Evolutionary conservation across 1,140 invertebrate genomes (phyloP), one percentile per base, ranked within the genome.

Genomic region (Vanessa atalanta): DNA sequence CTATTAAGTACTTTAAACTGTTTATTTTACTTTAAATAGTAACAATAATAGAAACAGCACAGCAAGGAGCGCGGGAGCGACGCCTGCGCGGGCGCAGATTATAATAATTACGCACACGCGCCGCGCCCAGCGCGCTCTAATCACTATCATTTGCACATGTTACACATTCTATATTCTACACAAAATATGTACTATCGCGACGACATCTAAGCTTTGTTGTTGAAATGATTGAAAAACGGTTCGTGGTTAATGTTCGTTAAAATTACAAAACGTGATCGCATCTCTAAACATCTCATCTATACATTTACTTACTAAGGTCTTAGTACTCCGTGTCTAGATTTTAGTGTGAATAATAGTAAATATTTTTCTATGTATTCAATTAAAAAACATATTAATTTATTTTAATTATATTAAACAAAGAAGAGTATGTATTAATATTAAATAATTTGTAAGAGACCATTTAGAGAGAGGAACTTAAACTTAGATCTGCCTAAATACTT

Each of bases 121-220:
- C 87, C 81, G 75, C 84, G 79, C 85, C 86, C 82, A 81, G 79
- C 79, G 57, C 70, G 65, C 79, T 76, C 77, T 90, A 92, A 92
- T 90, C 84, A 92, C 90, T 90, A 86, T 90, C 80, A 90, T 92
- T 92, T 92, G 82, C 84, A 75, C 86, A 84, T 88, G 88, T 91
- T 89, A 89, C 57, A 61, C 57, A 61, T 88, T 89, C 87, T 90
- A 87, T 88, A 86, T 86, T 82, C 85, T 75, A 82, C 82, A 85
- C 82, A 85, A 89, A 90, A 90, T 43, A 43, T 78, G 78, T 75
- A 70, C 80, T 89, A 88, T 88, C 86, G 83, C 75, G 76, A 81
- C 79, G 81, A 88, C 85, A 89, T 89, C 86, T 75, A 75, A 65
- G 63, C 78, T 69, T 78, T 82, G 71, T 74, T 80, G 71, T 73